Conservation (phyloP, 2,113 vertebrate species). For the Eonycteris spelaea region DNA sequence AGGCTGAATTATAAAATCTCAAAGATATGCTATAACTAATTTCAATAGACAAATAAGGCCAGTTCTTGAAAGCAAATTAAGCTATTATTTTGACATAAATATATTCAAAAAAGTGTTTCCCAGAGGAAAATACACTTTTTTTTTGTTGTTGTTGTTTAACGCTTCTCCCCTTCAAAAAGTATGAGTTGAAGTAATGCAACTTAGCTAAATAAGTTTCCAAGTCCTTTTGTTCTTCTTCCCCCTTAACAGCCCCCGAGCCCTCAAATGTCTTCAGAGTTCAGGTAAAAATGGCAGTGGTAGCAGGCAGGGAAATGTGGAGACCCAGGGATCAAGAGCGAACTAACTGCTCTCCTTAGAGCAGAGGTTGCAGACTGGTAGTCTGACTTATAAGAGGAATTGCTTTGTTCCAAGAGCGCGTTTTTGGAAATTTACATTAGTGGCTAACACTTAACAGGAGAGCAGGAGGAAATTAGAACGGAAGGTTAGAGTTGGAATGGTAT, state of each 20-base stretch:
- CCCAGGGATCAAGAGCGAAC: not conserved
- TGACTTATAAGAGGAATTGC: not conserved
- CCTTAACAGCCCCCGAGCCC: not conserved
- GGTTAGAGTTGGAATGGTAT: not conserved
- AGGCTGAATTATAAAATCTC: not conserved
- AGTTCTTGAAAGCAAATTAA: constrained; percentile 19
- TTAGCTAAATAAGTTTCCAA: not conserved
- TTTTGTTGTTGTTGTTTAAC: too few relatives aligned
- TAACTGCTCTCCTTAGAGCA: not conserved
- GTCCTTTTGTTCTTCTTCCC: not conserved
- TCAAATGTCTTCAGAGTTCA: not conserved
- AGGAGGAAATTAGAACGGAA: not conserved
- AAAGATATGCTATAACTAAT: not conserved
- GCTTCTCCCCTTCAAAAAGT: not conserved
- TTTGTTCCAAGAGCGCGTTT: not conserved
- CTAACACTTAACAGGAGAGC: not conserved
- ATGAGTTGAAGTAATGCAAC: not conserved
- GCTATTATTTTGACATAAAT: not conserved
- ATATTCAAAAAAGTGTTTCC: not conserved
- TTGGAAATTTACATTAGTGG: not conserved
- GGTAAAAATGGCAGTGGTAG: not conserved
- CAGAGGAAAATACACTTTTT: not conserved
- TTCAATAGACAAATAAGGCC: not conserved
- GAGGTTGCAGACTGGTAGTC: not conserved
- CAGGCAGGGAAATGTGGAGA: not conserved